Base-by-base conservation (phyloP, 2,113 vertebrate species). In the Podarcis cretensis region DNA sequence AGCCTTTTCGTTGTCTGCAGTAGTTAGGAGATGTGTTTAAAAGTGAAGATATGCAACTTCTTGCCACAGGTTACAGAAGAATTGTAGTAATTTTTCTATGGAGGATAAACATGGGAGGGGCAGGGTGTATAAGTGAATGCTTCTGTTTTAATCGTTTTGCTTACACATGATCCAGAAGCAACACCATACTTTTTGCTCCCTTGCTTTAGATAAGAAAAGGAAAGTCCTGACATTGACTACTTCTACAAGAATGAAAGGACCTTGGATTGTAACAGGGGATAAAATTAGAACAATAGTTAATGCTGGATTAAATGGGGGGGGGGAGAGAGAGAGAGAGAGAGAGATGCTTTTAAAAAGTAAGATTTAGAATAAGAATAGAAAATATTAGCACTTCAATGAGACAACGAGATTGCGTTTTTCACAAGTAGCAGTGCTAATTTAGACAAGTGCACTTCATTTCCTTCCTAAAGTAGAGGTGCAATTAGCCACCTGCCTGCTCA, bases 171-270 rank as follows among this genome's bases (percentile, higher is more conserved):
- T 81, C 87, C 14, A 43, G 93, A 93, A 94, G 86, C 13, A 84
- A 93, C 63, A 57, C 71, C 63, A 13, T 73, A 83, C 92, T 95
- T 96, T 81, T 76, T 88, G 89, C 93, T 0, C 0, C 35, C 84
- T 48, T 91, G 89, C 86, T 91, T 90, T 84, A 90, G 89, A 32
- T 25, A 63, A 63, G 87, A 86, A 77, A 93, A 93, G 78, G 20
- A 48, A 66, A 87, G 57, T 57, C 87, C 59, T 93, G 25, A 68
- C 86, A 89, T 82, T 92, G 83, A 83, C 18, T 83, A 77, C 91
- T 95, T 95, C 83, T 90, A 79, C 90, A 89, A 85, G 81, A 91
- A 95, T 88, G 91, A 78, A 88, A 93, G 77, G 92, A 93, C 90
- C 18, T 18, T 5, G 30, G n/a, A 59, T 84, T 32, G 69, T 40